Evolutionary conservation across 2,797 vertebrate genomes (phyloP).

Genomic region (Chloroceryle amazona): DNA sequence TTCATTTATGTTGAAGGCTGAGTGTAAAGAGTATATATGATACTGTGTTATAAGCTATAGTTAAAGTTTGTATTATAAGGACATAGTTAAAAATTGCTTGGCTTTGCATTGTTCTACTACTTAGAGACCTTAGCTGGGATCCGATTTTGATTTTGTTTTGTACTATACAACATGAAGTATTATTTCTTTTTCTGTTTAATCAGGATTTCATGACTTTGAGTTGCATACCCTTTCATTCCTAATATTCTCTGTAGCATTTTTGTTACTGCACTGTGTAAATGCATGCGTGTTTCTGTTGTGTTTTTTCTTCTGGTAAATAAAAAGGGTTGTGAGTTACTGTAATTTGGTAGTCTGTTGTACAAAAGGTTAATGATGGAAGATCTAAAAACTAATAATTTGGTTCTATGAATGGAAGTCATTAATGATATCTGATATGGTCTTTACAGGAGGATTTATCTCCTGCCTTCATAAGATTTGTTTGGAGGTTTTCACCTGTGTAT

Average conservation of each 20-base stretch:
- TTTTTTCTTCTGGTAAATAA: not conserved
- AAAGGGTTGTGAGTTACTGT: not conserved
- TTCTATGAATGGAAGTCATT: not conserved
- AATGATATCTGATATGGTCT: not conserved
- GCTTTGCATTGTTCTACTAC: not conserved
- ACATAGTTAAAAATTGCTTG: not conserved
- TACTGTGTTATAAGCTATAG: not conserved
- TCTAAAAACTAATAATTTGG: not conserved
- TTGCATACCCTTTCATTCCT: not conserved
- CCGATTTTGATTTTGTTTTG: not conserved
- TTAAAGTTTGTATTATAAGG: not conserved
- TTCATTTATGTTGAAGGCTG: not conserved
- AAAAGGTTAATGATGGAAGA: not conserved
- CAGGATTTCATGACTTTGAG: not conserved
- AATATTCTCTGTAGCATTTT: not conserved
- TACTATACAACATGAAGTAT: not conserved
- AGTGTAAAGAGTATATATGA: not conserved
- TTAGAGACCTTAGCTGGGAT: not conserved
- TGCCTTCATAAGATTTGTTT: not conserved
- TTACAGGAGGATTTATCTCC: not conserved
- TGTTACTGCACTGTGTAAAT: not conserved
- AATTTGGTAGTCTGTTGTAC: not conserved
- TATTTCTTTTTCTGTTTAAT: not conserved
- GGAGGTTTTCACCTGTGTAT: not conserved
- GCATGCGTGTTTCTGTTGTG: fast-evolving